phyloP scores from a whole-genome alignment of 2,113 vertebrate species.

The Phrynosoma platyrhinos region DNA sequence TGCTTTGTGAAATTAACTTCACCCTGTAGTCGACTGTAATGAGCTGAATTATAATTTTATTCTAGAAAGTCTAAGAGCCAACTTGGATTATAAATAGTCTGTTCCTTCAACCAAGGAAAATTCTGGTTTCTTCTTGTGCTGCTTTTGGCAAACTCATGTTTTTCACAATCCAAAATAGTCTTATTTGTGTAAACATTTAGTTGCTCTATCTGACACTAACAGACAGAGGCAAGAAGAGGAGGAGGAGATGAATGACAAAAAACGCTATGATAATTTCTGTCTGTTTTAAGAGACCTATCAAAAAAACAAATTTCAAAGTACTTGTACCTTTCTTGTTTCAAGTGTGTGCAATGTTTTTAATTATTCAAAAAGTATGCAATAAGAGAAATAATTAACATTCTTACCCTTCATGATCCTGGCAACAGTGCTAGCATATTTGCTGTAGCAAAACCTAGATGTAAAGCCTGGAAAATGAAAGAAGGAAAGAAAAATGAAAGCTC shows the following conservation, averaged over 20 bases:
- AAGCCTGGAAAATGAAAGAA: neutral
- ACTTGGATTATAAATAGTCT: conserved; percentile 11
- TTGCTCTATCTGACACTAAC: conserved; percentile 51
- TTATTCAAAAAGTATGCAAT: conserved; percentile 7
- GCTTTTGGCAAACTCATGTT: neutral
- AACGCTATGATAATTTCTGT: neutral
- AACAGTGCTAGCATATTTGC: conserved; percentile 22
- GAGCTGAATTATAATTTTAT: neutral
- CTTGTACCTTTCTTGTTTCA: conserved; percentile 20
- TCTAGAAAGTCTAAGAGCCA: neutral
- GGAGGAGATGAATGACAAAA: conserved; percentile 34
- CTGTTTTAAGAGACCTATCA: conserved; percentile 50
- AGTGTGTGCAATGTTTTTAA: conserved; percentile 18
- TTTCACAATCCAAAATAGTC: neutral
- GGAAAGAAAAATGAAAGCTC: neutral
- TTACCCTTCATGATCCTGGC: conserved; percentile 29
- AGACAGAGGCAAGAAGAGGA: conserved; percentile 24
- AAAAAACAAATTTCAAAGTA: conserved; percentile 36
- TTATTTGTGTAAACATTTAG: conserved; percentile 5
- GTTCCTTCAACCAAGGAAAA: conserved; percentile 8
- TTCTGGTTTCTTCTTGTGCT: neutral
- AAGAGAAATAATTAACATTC: conserved; percentile 35
- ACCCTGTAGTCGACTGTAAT: too few species aligned
- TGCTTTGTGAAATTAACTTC: too few species aligned
- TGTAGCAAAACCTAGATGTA: neutral